Evolutionary conservation across 2,888 invertebrate species (phyloP).

Genomic region (Drosophila borealis): DNA sequence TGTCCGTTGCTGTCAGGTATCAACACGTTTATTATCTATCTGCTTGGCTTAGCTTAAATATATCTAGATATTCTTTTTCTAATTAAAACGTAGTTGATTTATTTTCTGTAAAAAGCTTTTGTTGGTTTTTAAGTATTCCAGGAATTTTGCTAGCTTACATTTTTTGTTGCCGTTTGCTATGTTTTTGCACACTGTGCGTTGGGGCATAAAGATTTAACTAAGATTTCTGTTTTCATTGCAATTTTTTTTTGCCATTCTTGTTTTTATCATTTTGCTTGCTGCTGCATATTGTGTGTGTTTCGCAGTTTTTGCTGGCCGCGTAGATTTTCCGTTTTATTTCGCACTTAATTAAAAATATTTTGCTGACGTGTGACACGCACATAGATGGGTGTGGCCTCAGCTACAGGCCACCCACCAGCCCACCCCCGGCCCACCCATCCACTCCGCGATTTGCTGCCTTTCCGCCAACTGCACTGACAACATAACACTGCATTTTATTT

Average conservation of each 20-base stretch:
- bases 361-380: constrained; percentile 69
- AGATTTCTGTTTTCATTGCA: constrained; percentile 6
- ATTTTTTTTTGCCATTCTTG: not conserved
- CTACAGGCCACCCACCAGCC: not conserved
- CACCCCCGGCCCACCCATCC: not conserved
- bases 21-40: not conserved
- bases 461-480: constrained; percentile 9
- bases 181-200: constrained; percentile 2
- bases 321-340: constrained; percentile 53
- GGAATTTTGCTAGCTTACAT: not conserved
- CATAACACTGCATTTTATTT: constrained; percentile 27
- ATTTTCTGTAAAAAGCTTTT: not conserved
- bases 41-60: not conserved
- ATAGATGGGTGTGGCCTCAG: constrained; percentile 13
- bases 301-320: constrained; percentile 7
- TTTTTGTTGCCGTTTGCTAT: not conserved
- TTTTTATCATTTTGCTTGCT: not conserved
- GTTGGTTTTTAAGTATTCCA: not conserved
- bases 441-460: too few relatives aligned
- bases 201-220: constrained; percentile 2
- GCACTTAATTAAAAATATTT: constrained; percentile 66
- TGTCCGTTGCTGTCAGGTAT: not conserved
- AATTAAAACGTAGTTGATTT: too few relatives aligned
- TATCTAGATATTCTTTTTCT: too few relatives aligned
- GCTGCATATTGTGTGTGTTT: constrained; percentile 2